Conservation (phyloP, 2,113 vertebrate genomes). For the Rhizomys pruinosus region DNA sequence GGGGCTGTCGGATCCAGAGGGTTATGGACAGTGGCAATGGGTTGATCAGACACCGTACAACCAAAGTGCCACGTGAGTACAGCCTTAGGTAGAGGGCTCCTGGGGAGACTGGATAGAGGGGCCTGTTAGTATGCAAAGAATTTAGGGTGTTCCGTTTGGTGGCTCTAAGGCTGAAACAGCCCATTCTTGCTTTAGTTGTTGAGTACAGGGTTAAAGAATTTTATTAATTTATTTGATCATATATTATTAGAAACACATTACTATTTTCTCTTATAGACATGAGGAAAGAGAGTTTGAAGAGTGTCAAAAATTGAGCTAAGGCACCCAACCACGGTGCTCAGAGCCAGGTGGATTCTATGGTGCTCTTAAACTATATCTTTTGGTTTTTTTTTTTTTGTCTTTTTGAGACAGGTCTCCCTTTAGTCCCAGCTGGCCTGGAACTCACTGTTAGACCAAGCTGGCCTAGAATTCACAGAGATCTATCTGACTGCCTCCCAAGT, state of each 20-base stretch:
- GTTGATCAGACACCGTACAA: conserved; percentile 47
- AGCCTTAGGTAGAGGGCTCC: background rate
- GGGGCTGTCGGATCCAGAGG: conserved; percentile 50
- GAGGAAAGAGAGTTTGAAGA: background rate
- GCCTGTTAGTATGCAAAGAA: background rate
- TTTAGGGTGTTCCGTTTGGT: background rate
- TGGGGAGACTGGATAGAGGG: no score
- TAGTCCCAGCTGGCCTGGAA: no score
- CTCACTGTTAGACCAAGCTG: no score
- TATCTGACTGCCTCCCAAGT: no score
- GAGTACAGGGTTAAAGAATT: background rate
- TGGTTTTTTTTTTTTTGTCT: no score
- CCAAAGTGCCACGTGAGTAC: background rate
- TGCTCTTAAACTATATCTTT: background rate
- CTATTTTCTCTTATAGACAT: background rate
- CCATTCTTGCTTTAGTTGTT: background rate
- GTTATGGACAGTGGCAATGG: conserved; percentile 19
- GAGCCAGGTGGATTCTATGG: background rate
- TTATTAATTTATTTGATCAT: background rate
- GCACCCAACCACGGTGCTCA: background rate
- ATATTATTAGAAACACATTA: background rate
- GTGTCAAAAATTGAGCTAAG: background rate
- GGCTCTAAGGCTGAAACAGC: background rate
- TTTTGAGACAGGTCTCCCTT: no score
- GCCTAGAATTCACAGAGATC: no score